Evolutionary conservation across 1,140 invertebrate genomes (phyloP).

Genomic region (Drosophila melanica): DNA sequence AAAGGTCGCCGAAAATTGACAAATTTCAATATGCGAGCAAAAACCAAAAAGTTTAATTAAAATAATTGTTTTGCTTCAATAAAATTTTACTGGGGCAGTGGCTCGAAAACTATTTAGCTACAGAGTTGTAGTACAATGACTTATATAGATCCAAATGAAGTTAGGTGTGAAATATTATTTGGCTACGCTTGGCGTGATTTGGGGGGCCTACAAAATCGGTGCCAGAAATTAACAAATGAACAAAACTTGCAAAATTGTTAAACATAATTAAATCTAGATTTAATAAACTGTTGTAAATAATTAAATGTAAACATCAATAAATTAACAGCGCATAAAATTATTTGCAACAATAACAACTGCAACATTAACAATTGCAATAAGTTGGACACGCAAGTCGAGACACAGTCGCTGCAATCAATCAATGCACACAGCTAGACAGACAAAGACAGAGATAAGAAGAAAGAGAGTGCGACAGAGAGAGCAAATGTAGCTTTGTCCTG

Average conservation of each 20-base stretch:
- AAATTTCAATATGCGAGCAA: no score
- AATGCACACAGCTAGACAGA: constrained; percentile 11
- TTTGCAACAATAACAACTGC: constrained; percentile 38
- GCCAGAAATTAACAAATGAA: background rate
- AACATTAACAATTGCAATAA: constrained; percentile 26
- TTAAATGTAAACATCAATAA: constrained; percentile 51
- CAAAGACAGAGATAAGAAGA: constrained; percentile 7
- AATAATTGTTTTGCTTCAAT: no score
- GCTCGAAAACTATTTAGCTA: background rate
- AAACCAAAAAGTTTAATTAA: no score
- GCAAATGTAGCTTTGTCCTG: background rate
- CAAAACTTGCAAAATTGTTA: constrained; percentile 1
- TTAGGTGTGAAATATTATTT: constrained; percentile 9
- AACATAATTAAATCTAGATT: constrained; percentile 13
- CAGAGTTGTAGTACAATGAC: background rate
- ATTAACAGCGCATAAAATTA: constrained; percentile 77
- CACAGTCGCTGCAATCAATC: constrained; percentile 42
- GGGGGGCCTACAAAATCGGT: background rate
- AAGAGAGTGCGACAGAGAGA: background rate
- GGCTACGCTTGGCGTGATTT: constrained; percentile 6
- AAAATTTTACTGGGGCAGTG: background rate
- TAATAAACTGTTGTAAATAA: constrained; percentile 28
- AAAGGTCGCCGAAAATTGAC: no score
- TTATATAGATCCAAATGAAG: background rate
- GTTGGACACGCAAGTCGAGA: constrained; percentile 29